Evolutionary conservation across 2,797 vertebrate genomes (phyloP), one percentile per base, ranked within the genome.

Genomic region (Rhyacichthys aspro): DNA sequence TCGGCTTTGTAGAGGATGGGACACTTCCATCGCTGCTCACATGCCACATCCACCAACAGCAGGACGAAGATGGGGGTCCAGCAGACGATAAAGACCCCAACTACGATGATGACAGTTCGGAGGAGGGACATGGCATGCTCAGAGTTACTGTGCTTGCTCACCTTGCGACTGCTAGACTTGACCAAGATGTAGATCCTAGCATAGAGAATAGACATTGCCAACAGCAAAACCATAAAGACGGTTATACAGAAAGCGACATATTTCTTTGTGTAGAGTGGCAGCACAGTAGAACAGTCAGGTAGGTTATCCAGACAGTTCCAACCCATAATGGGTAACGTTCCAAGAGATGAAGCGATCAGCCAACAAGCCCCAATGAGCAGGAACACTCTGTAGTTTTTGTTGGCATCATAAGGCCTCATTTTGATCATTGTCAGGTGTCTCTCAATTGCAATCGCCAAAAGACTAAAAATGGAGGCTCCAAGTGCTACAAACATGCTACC

Each of bases 401-500:
- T 98, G 17, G 93, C 91, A 0, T 98, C 93, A 0, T 98, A 98
- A 3, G 96, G 96, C 79, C 96, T 93, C 97, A 99, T 98, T 90
- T 98, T 98, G 78, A 98, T 95, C 97, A 99, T 99, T 7, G 97
- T 99, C 83, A 98, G 89, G 86, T 99, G 95, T 52, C 97, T 85
- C 78, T 99, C 97, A 9, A 98, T 96, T 1, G 97, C 96, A 37
- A 98, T 99, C 0, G 97, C 96, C 67, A 99, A 72, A 41, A 98
- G 88, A 49, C 96, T 98, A 57, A 97, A 98, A 16, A 96, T 94
- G 33, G 97, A 99, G 0, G 97, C 96, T 3, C 94, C 89, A 0
- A 99, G 88, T 0, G 96, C 95, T 36, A 96, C 95, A n/a, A 99
- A 98, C 94, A 96, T 93, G 74, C 96, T 98, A 19, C 96, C 97